A percentile compares a stretch with the other conserved stretches of the same genome.
Evolutionary conservation across 1,140 invertebrate species (phyloP).

Genomic region (Polyergus mexicanus): DNA sequence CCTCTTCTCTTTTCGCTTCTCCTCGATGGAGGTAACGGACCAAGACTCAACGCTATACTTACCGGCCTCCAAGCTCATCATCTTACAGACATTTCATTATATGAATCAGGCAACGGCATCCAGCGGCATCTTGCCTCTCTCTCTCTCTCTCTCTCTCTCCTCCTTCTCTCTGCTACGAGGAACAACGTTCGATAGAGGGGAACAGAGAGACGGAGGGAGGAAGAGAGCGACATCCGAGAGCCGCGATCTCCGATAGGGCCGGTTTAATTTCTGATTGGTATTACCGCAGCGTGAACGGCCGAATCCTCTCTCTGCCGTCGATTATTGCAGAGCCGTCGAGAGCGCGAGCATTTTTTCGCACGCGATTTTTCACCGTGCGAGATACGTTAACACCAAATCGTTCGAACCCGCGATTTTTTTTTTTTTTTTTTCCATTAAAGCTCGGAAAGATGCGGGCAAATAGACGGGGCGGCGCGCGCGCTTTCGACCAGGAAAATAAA

Average conservation of each 20-base stretch:
- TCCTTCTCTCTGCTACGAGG: conserved; percentile 50
- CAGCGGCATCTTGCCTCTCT: conserved; percentile 68
- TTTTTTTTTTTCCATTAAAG: not conserved
- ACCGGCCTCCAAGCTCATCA: conserved; percentile 82
- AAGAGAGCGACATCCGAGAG: conserved; percentile 74
- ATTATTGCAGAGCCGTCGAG: conserved; percentile 58
- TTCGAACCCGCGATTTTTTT: conserved; percentile 20
- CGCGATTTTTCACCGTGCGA: conserved; percentile 50
- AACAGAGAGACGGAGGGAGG: not conserved
- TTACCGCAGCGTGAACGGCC: conserved; percentile 76
- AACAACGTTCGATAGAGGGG: not conserved
- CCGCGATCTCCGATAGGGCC: conserved; percentile 80
- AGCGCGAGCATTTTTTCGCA: conserved; percentile 75
- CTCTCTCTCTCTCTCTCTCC: not conserved
- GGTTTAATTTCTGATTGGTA: conserved; percentile 83
- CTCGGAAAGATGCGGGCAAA: not conserved
- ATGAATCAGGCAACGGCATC: conserved; percentile 83
- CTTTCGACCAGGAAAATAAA: conserved; percentile 66
- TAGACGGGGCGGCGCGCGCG: not conserved
- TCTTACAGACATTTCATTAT: conserved; percentile 85
- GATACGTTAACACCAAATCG: conserved; percentile 39
- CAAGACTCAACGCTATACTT: conserved; percentile 84
- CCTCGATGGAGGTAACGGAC: conserved; percentile 80
- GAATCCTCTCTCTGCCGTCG: conserved; percentile 52
- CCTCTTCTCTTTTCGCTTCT: conserved; percentile 15